Evolutionary conservation across 2,113 vertebrate species (phyloP).

Genomic region (Cercopithecus mona): DNA sequence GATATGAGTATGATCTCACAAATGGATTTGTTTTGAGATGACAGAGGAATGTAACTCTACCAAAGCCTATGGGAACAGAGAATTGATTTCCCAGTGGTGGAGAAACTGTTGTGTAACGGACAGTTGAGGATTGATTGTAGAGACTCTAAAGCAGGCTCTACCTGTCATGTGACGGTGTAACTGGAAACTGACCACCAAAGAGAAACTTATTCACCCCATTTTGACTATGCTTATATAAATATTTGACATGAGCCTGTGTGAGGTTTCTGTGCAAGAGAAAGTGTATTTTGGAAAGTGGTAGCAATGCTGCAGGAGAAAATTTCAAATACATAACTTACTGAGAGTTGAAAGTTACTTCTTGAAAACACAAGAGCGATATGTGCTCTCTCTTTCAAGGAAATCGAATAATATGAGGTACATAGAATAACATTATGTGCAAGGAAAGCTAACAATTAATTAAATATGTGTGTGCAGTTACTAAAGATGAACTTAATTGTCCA

Average conservation of each 20-base stretch:
- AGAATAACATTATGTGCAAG: neutral
- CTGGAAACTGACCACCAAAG: constrained; percentile 10
- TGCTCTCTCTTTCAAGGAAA: constrained; percentile 16
- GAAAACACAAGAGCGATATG: neutral
- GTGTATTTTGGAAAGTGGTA: neutral
- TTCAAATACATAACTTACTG: neutral
- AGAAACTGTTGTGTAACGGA: neutral
- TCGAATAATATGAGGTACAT: neutral
- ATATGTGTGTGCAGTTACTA: neutral
- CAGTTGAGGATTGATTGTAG: neutral
- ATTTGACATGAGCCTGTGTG: neutral
- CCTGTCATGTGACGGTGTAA: neutral
- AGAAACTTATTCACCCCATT: constrained; percentile 28
- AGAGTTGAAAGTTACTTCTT: constrained; percentile 15
- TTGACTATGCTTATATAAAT: constrained; percentile 27
- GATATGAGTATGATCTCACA: neutral
- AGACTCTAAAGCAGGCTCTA: neutral
- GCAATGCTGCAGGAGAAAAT: neutral
- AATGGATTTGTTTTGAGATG: constrained; percentile 44
- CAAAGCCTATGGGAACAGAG: constrained; percentile 5
- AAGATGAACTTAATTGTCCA: neutral
- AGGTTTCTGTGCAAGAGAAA: neutral
- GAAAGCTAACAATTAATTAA: neutral
- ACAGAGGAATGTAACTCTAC: neutral
- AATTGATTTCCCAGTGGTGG: neutral